Base-by-base conservation (phyloP, 2,797 vertebrate species). In the Neosalanx taihuensis region DNA sequence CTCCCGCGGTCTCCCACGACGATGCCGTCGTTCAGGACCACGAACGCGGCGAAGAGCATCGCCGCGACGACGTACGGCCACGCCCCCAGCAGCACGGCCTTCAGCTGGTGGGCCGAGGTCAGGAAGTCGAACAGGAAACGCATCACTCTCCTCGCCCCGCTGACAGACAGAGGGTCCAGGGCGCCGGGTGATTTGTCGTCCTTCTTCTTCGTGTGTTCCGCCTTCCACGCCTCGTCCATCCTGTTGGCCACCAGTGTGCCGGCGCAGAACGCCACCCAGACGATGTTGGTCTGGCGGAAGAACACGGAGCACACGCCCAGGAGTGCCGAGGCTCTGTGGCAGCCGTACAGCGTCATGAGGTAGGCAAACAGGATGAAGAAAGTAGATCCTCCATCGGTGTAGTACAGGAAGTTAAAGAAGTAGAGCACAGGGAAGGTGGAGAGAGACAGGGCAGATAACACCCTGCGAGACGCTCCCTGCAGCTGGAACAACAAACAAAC, bases 371-470 rank as follows among this genome's bases (percentile, higher is more conserved):
- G 95, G 73, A 91, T 93, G 84, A 99, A 98, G 92, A 99, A 99
- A 1, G 95, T 94, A 17, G 97, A 97, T 23, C 98, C 98, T 1
- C 94, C 89, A 2, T 99, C 98, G 0, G 97, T 99, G 85, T 99
- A 99, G 90, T 99, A 99, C 33, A 99, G 94, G 83, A 99, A 99
- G 46, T 96, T 98, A 83, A 99, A 99, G 90, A 99, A 99, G 89
- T 98, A 98, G 65, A 99, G 94, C 23, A 94, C 94, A 0, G 98
- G 97, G 88, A 99, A 98, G 3, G 89, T 79, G 78, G 96, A 94
- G 10, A 99, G 89, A 2, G 92, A 93, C 73, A 98, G 80, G 0
- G 96, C 89, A 0, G 94, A 94, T 58, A 98, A 87, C 72, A 98
- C 86, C 71, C 94, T 91, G 35, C 95, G 95, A 30, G 92, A 89